These are phyloP conservation scores for Kuschelorhynchus macadamiae DNA, from an alignment of 2,888 invertebrate genomes.

Conservation along the genomic window DNA sequence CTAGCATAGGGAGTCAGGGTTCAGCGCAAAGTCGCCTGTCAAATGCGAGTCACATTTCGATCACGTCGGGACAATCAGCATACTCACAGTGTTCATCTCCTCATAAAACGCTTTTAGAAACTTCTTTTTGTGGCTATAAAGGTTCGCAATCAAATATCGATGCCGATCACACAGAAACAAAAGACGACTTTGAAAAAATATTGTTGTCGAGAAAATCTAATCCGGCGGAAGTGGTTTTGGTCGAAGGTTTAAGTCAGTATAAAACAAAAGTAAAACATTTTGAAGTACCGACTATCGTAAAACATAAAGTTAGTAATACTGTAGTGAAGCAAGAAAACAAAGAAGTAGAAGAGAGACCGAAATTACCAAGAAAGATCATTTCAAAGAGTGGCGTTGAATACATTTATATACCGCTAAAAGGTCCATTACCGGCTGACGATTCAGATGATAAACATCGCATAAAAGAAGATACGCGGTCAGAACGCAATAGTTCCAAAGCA, in stretches of 20 bases:
- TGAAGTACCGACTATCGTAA: background rate
- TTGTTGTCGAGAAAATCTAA: constrained; percentile 74
- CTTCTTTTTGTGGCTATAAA: constrained; percentile 91
- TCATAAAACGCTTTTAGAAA: constrained; percentile 91
- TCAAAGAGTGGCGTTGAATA: constrained; percentile 67
- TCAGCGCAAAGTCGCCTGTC: constrained; percentile 67
- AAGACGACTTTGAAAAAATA: constrained; percentile 70
- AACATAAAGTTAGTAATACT: constrained; percentile 5
- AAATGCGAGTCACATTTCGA: constrained; percentile 73
- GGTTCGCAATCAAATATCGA: constrained; percentile 66
- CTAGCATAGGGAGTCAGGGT: constrained; percentile 87
- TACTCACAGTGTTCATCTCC: constrained; percentile 86
- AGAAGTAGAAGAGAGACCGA: constrained; percentile 54
- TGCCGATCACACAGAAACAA: constrained; percentile 61
- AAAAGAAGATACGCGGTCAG: background rate
- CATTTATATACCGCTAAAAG: constrained; percentile 69
- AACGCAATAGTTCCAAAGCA: background rate
- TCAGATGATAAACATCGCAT: constrained; percentile 12
- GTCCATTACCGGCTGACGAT: constrained; percentile 60
- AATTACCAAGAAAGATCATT: constrained; percentile 62
- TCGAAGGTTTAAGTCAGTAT: constrained; percentile 72
- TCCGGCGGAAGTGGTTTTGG: constrained; percentile 76
- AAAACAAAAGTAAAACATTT: background rate
- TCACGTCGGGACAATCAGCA: constrained; percentile 71
- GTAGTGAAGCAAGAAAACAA: constrained; percentile 33